These are phyloP conservation scores for Ctenopoma multispine DNA, from an alignment of 2,797 vertebrate genomes.

Conservation along the genomic window DNA sequence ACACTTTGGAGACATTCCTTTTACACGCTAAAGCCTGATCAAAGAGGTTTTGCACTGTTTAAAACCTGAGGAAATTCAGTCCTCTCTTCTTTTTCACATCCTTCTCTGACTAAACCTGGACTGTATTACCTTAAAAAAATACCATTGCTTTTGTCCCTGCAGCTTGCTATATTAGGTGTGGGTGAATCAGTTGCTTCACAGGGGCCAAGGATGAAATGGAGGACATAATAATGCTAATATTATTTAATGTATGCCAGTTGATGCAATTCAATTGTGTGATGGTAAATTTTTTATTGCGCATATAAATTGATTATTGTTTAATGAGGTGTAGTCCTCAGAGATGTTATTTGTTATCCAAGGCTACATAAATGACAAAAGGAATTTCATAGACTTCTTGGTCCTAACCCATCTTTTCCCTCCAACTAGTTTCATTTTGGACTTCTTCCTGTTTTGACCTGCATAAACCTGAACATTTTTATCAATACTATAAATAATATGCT, in stretches of 20 bases:
- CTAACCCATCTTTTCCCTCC: not conserved
- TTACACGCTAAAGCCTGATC: slow-evolving; percentile 8
- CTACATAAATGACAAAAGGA: not conserved
- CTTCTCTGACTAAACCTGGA: slow-evolving; percentile 3
- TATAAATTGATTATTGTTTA: slow-evolving; percentile 15
- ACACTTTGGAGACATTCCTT: not conserved
- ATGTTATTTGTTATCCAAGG: slow-evolving; percentile 4
- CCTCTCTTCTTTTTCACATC: not conserved
- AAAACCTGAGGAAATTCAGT: slow-evolving; percentile 25
- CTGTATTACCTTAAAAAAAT: slow-evolving; percentile 4
- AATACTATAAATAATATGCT: too few species aligned
- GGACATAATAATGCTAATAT: not conserved
- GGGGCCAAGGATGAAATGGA: not conserved
- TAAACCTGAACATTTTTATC: too few species aligned
- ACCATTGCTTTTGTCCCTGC: slow-evolving; percentile 10
- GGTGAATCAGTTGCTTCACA: slow-evolving; percentile 14
- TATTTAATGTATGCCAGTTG: not conserved
- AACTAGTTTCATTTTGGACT: not conserved
- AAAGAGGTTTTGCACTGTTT: slow-evolving; percentile 12
- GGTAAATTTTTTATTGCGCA: not conserved
- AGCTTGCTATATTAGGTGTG: not conserved
- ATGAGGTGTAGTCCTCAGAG: not conserved
- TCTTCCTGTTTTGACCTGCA: too few species aligned
- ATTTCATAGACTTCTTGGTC: not conserved
- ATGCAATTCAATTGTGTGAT: slow-evolving; percentile 6